Evolutionary conservation across 2,888 invertebrate species (phyloP).

Genomic region (Deilephila elpenor): DNA sequence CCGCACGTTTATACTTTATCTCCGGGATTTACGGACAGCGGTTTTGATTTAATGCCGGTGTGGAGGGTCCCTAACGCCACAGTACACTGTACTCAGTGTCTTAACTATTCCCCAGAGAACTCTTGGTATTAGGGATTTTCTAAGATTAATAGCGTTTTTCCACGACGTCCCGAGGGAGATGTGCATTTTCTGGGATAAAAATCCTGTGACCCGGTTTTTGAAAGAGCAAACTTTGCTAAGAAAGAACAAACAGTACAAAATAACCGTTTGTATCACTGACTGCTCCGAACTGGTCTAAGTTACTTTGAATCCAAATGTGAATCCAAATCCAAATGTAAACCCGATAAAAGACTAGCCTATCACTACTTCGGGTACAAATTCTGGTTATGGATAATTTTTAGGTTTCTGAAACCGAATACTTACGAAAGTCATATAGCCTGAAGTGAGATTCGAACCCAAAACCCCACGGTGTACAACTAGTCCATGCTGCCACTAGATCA

Average conservation of each 20-base stretch:
- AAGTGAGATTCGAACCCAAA: too few relatives aligned
- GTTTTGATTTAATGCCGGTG: slow-evolving; percentile 58
- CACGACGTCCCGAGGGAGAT: neutral
- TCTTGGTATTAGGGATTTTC: slow-evolving; percentile 2
- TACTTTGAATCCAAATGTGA: too few relatives aligned
- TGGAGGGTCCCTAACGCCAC: slow-evolving; percentile 47
- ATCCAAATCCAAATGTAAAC: too few relatives aligned
- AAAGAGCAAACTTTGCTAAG: neutral
- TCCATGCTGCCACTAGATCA: too few relatives aligned
- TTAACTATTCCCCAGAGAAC: neutral
- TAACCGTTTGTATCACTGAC: too few relatives aligned
- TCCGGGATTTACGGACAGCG: slow-evolving; percentile 60
- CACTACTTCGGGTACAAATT: too few relatives aligned
- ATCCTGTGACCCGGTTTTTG: neutral
- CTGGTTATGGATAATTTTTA: too few relatives aligned
- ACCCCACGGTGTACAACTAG: too few relatives aligned
- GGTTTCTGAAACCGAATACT: too few relatives aligned
- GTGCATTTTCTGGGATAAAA: neutral
- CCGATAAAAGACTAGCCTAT: too few relatives aligned
- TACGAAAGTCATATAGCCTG: too few relatives aligned
- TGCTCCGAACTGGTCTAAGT: too few relatives aligned
- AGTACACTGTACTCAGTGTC: slow-evolving; percentile 5
- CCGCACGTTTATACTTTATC: slow-evolving; percentile 65
- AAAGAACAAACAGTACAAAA: neutral
- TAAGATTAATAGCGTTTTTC: neutral